Base-by-base conservation (phyloP, 2,113 vertebrate genomes). In the Amblyopsis rosae region DNA sequence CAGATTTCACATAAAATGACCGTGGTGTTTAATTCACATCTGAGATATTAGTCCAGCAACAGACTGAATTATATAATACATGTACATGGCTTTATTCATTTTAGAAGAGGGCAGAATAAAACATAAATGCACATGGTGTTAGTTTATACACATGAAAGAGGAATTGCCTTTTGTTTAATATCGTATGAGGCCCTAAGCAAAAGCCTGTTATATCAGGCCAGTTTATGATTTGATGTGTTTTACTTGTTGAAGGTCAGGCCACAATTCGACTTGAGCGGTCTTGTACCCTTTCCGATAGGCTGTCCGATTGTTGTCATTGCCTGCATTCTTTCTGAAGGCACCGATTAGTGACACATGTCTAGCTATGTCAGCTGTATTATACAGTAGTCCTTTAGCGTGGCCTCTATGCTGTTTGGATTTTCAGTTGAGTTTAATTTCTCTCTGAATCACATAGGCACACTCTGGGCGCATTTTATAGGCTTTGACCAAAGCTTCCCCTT, bases 31-130 rank as follows among this genome's bases (percentile, higher is more conserved):
- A 59, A 72, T 64, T 3, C 82, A 86, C 88, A 67, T 19, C 71
- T 89, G 88, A 84, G 84, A 85, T 91, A 91, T 92, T 89, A 86
- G 63, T 46, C n/a, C 9, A 50, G 86, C 90, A 84, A 69, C 65
- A 76, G 65, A 74, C 58, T 70, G 74, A 60, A 76, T 72, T 66
- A 55, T 66, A 67, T 70, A 73, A 79, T 67, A 65, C 71, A 53
- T 60, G 75, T 33, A 51, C 74, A 59, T 64, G 79, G 35, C 35
- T 5, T 82, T 78, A 69, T 72, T 88, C 62, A 70, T 84, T 86
- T 82, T 55, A 49, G 49, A 79, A 90, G 79, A 75, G 57, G 60
- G 13, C 19, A 79, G 83, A 91, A 86, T 84, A 86, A 76, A 75
- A 71, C 77, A 86, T 86, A 72, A 83, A 87, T 76, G 75, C 63